Evolutionary conservation across 2,888 invertebrate genomes (phyloP), one percentile per base, ranked within the genome.

Genomic region (Aphodius sticticus): DNA sequence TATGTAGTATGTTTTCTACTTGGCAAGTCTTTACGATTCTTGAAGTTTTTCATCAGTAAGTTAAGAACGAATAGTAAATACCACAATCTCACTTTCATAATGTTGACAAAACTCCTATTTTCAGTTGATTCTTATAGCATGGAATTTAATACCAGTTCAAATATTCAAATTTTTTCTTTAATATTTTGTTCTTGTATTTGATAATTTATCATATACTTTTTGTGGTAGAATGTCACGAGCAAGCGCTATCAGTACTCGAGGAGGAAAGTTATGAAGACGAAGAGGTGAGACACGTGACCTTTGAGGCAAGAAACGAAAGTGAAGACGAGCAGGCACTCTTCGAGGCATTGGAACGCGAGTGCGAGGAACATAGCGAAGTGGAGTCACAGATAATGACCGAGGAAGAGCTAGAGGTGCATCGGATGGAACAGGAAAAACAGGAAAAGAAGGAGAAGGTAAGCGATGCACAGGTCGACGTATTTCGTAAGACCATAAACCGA

Each of bases 371-470:
- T 53, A 16, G 78, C 74, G 53, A 82, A 79, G 78, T 12, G 78
- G 77, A 72, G 72, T 72, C 14, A 75, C 72, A 78, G 79, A 80
- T 74, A 72, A 78, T 82, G 76, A 84, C 82, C 6, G 84, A 83
- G 80, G 87, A 87, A 82, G 88, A 88, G 80, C 70, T 80, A 6
- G 84, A 85, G 77, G 80, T 79, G 6, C 82, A 78, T 79, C 81
- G 77, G 81, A 72, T 78, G 12, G 84, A 83, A 82, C 82, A 84
- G 69, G 86, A 86, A 81, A 82, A 85, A 79, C 76, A 84, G 78
- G 85, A 84, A 72, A 89, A 88, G 83, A 86, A 86, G 79, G 86
- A 86, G 83, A 89, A 88, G 87, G 87, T 85, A 82, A 77, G 38
- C 69, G 70, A 36, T 26, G 37, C 6, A 53, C 9, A 2, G 53